Conservation (phyloP, 2,888 invertebrate genomes). For the Sylvicola fuscatus region DNA sequence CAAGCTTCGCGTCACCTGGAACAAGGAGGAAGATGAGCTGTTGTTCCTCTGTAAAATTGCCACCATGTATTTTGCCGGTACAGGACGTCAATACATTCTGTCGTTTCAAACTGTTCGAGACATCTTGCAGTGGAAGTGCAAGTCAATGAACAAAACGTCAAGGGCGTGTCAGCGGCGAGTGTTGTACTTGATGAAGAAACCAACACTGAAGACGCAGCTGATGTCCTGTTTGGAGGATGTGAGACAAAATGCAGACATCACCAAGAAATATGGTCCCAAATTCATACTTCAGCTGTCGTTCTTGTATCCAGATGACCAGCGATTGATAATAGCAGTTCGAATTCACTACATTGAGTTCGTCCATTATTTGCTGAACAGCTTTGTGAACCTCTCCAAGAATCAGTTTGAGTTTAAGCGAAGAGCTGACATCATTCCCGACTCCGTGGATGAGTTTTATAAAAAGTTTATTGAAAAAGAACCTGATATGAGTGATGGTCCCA, state of each 20-base stretch:
- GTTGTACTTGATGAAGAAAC: constrained; percentile 36
- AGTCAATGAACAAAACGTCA: constrained; percentile 43
- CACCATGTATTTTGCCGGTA: constrained; percentile 22
- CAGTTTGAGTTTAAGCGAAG: constrained; percentile 3
- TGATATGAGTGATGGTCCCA: constrained; percentile 4
- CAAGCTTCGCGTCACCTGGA: constrained; percentile 40
- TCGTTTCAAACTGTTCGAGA: constrained; percentile 31
- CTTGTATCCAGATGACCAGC: constrained; percentile 14
- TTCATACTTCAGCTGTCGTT: constrained; percentile 19
- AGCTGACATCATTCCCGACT: constrained; percentile 16
- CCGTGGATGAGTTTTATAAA: constrained; percentile 17
- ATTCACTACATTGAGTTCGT: constrained; percentile 22
- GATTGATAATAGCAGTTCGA: constrained; percentile 15
- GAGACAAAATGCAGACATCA: constrained; percentile 31
- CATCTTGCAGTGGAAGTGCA: constrained; percentile 28
- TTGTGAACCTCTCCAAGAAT: constrained; percentile 12
- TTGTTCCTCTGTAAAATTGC: constrained; percentile 45
- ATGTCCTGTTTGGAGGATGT: constrained; percentile 38
- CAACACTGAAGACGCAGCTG: constrained; percentile 34
- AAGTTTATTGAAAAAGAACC: constrained; percentile 8
- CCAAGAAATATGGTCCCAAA: constrained; percentile 22
- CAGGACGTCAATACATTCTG: constrained; percentile 17
- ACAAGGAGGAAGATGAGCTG: constrained; percentile 42
- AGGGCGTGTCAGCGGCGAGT: constrained; percentile 43
- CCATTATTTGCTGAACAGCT: constrained; percentile 14